Conservation (phyloP, 2,797 vertebrate genomes). For the Rachycentron canadum region DNA sequence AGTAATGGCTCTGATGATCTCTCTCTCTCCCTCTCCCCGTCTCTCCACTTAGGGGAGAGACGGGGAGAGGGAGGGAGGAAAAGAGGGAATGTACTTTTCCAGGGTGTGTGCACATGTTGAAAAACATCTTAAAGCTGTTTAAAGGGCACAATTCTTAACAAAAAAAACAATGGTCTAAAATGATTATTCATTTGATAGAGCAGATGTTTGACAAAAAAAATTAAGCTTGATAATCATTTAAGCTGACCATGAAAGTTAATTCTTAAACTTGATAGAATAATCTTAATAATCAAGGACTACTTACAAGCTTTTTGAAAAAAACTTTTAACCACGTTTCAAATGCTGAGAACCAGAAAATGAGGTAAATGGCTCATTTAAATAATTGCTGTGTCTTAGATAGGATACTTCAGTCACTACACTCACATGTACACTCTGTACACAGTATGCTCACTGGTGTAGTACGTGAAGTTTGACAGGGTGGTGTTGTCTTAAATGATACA, state of each 20-base stretch:
- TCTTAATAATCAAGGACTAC: neutral
- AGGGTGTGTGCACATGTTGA: conserved; percentile 12
- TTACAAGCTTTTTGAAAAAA: neutral
- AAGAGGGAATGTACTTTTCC: neutral
- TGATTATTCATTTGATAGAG: neutral
- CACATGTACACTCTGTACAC: neutral
- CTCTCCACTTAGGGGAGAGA: conserved; percentile 63
- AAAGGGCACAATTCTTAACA: neutral
- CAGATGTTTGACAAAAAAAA: neutral
- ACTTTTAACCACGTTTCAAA: neutral
- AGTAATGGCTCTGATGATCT: conserved; percentile 82
- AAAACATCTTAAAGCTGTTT: conserved; percentile 33
- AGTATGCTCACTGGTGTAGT: no score
- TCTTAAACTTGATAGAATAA: neutral
- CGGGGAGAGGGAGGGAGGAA: neutral
- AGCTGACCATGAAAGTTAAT: neutral
- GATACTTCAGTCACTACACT: neutral
- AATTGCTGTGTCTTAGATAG: neutral
- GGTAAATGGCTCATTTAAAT: neutral
- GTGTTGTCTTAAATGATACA: neutral
- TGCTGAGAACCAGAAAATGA: neutral
- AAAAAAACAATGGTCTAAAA: conserved; percentile 19
- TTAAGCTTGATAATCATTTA: neutral
- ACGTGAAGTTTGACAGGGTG: neutral
- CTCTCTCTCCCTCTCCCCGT: conserved; percentile 57